Percentiles rank a stretch among this genome's conserved stretches.
phyloP scores from a whole-genome alignment of 1,140 invertebrate species.

The Ooceraea biroi region DNA sequence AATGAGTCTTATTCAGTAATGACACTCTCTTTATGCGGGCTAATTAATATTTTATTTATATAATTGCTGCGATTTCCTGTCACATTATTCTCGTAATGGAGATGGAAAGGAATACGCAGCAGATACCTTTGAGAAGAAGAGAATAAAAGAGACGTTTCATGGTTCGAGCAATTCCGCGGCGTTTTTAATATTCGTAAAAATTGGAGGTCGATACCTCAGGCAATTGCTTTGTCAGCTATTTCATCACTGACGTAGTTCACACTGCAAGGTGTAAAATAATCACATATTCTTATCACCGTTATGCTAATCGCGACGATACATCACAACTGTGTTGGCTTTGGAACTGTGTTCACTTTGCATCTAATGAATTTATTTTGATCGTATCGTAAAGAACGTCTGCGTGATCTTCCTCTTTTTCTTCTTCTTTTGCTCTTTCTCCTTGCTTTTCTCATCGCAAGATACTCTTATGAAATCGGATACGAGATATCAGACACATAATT shows the following conservation, averaged over 20 bases:
- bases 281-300: slow-evolving; percentile 62
- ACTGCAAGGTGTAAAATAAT: slow-evolving; percentile 33
- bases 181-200: neutral
- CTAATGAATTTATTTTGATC: slow-evolving; percentile 60
- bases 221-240: slow-evolving; percentile 20
- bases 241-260: slow-evolving; percentile 35
- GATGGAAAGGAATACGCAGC: neutral
- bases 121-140: neutral
- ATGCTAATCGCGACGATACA: slow-evolving; percentile 59
- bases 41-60: neutral
- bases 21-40: neutral
- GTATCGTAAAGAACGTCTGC: slow-evolving; percentile 3
- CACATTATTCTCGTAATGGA: neutral
- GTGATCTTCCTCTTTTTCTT: neutral
- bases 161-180: neutral
- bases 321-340: slow-evolving; percentile 33
- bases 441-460: neutral
- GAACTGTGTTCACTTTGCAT: slow-evolving; percentile 49
- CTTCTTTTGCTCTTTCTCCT: neutral
- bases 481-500: slow-evolving; percentile 10
- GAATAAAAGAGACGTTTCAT: neutral
- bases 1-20: slow-evolving; percentile 23
- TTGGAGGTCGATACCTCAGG: neutral
- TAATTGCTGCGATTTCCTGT: neutral
- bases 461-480: neutral